These are phyloP conservation scores for Nestor notabilis DNA, from an alignment of 2,113 vertebrate genomes.

Conservation along the genomic window DNA sequence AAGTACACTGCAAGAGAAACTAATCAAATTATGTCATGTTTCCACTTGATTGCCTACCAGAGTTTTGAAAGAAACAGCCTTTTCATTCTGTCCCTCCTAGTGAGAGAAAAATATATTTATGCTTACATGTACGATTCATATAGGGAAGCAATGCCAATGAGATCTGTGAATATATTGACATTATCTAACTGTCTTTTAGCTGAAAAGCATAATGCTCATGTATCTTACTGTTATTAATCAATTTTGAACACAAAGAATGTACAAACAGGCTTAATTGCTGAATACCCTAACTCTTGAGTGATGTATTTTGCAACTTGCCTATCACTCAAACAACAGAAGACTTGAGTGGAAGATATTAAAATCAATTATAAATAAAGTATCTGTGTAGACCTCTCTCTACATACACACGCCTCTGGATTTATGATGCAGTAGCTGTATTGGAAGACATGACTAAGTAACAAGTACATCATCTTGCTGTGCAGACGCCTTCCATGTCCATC, in stretches of 20 bases:
- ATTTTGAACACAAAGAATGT: slow-evolving; percentile 40
- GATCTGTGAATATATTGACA: slow-evolving; percentile 44
- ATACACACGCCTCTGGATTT: not conserved
- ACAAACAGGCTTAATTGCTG: slow-evolving; percentile 33
- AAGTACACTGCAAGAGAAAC: not conserved
- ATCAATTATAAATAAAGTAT: slow-evolving; percentile 38
- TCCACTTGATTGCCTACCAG: not conserved
- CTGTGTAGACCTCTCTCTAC: not conserved
- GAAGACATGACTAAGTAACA: slow-evolving; percentile 4
- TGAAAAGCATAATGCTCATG: slow-evolving; percentile 4
- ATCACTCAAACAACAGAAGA: slow-evolving; percentile 45
- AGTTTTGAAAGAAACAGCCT: slow-evolving; percentile 1
- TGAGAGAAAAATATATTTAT: slow-evolving; percentile 5
- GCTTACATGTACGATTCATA: not conserved
- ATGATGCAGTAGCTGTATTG: not conserved
- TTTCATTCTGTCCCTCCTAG: not conserved
- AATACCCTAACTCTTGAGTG: slow-evolving; percentile 28
- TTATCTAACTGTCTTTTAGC: slow-evolving; percentile 20
- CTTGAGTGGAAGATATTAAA: slow-evolving; percentile 32
- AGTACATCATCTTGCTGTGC: not conserved
- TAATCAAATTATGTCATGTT: slow-evolving; percentile 21
- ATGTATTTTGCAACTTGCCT: slow-evolving; percentile 58
- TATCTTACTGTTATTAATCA: slow-evolving; percentile 51
- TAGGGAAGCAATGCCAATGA: not conserved
- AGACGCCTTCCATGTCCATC: not conserved